Evolutionary conservation across 2,888 invertebrate species (phyloP).

Genomic region (Sinohyriopsis cumingii): DNA sequence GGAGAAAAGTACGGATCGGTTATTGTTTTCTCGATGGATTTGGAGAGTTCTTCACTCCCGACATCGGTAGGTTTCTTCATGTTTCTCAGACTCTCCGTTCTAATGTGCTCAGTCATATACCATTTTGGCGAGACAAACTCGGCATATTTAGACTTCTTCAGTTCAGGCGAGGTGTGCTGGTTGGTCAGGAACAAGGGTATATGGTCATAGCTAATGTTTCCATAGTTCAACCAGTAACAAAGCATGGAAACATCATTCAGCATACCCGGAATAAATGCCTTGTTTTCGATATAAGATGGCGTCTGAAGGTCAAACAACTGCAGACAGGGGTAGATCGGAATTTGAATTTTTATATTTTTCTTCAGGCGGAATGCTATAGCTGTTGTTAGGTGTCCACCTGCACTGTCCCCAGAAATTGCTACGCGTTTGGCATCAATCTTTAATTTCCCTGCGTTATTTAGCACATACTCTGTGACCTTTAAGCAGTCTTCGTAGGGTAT

Average conservation of each 20-base stretch:
- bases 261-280: conserved; percentile 47
- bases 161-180: conserved; percentile 47
- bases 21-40: conserved; percentile 41
- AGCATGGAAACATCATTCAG: conserved; percentile 50
- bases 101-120: conserved; percentile 49
- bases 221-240: conserved; percentile 54
- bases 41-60: conserved; percentile 42
- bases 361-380: conserved; percentile 49
- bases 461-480: conserved; percentile 62
- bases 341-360: conserved; percentile 47
- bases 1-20: conserved; percentile 64
- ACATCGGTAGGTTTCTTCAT: conserved; percentile 43
- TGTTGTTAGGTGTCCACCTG: conserved; percentile 53
- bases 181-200: conserved; percentile 44
- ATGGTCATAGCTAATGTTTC: conserved; percentile 46
- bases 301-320: conserved; percentile 68
- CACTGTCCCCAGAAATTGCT: conserved; percentile 57
- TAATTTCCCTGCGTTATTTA: conserved; percentile 49
- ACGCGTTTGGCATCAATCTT: conserved; percentile 52
- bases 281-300: conserved; percentile 58
- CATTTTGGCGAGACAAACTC: conserved; percentile 41
- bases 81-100: conserved; percentile 37
- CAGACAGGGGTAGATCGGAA: conserved; percentile 68
- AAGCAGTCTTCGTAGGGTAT: conserved; percentile 70
- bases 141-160: conserved; percentile 50